Base-by-base conservation (phyloP, 92 coral and sea anemone species). In the Epizoanthus scotinus region DNA sequence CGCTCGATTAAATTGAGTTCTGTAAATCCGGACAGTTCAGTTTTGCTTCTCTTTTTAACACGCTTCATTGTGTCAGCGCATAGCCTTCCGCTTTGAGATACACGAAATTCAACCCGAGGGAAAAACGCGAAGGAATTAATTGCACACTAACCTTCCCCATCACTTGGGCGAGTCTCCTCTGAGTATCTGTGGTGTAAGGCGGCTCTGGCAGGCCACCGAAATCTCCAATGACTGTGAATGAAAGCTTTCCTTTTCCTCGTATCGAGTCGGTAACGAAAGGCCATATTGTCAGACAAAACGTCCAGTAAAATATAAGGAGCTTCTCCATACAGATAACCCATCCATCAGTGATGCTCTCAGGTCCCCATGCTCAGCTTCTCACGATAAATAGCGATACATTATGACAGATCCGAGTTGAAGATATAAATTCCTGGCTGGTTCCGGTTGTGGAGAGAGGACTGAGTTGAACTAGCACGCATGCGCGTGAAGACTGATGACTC, bases 211-310 rank as follows among this genome's bases (percentile, higher is more conserved):
- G 69, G 14, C 98, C 98, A 13, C 98, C 98, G 34, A 90, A 83
- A 65, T 96, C 99, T 6, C 99, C 99, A 61, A 93, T 57, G 50
- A 93, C 98, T 40, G 86, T 84, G 84, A 96, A 96, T 47, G 93
- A 56, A 69, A 96, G 73, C 14, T 63, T 81, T 29, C 70, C 81
- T 59, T 75, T n/a, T n/a, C 13, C 47, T 8, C 52, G 9, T 31
- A 18, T 52, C 20, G 55, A 38, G 47, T 20, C 63, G 25, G 57
- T 22, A 24, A 19, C 66, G 5, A 17, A 6, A 25, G 63, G 57
- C 68, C 44, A 15, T 75, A 40, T 29, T 60, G 36, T 59, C 69
- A 60, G 19, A 17, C 49, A 75, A 25, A 75, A 55, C 42, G 69
- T 15, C 63, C 60, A 55, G 29, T 38, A 75, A 55, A 75, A 75